phyloP scores from a whole-genome alignment of 2,888 invertebrate genomes.

The Lochmaea crataegi region DNA sequence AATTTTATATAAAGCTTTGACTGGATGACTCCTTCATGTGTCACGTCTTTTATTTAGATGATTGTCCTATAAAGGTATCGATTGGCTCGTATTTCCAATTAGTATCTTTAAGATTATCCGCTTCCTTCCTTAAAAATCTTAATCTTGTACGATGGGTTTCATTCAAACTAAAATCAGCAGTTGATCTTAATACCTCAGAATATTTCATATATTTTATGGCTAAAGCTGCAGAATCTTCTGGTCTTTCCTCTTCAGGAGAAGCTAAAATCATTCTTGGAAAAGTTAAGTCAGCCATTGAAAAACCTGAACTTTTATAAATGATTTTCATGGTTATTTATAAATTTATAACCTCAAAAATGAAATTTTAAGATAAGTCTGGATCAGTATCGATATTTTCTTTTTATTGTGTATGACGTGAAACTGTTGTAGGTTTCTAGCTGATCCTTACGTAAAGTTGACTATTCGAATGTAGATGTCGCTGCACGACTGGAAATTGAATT shows the following conservation, averaged over 20 bases:
- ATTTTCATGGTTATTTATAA: conserved; percentile 3
- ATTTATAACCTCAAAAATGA: neutral
- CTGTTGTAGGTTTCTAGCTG: no score
- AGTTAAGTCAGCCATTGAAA: conserved; percentile 50
- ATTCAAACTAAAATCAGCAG: conserved; percentile 57
- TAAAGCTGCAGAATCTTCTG: conserved; percentile 48
- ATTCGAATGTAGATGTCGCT: no score
- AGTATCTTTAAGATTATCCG: conserved; percentile 81
- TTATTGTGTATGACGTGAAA: neutral
- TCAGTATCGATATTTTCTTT: neutral
- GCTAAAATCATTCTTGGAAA: conserved; percentile 57
- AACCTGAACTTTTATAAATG: conserved; percentile 6
- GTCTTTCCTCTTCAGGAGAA: conserved; percentile 56
- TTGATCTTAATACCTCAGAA: conserved; percentile 57
- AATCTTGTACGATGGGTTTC: conserved; percentile 80
- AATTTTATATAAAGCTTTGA: no score
- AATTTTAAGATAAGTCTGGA: neutral
- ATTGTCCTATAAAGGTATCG: conserved; percentile 75
- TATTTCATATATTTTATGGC: conserved; percentile 55
- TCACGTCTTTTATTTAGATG: conserved; percentile 31
- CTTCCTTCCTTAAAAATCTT: conserved; percentile 77
- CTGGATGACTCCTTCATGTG: no score
- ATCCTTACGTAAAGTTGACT: no score
- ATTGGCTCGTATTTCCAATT: conserved; percentile 83
- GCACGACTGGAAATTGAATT: no score